These are phyloP conservation scores for Himalopsyche anomala DNA, from an alignment of 2,888 invertebrate species.

Conservation along the genomic window DNA sequence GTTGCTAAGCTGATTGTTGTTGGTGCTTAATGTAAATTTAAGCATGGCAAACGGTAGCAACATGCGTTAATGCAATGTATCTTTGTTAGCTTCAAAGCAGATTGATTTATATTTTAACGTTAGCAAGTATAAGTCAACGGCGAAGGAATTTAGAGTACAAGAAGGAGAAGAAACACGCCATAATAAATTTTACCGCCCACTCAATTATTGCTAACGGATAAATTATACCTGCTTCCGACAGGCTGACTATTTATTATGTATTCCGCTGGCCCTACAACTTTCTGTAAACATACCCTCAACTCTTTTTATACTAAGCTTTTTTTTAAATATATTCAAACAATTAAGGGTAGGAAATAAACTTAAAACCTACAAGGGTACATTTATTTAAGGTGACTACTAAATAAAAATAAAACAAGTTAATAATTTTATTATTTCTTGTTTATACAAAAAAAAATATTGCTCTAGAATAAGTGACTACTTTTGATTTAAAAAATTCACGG, in stretches of 20 bases:
- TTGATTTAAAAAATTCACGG: no score
- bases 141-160: background rate
- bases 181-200: constrained; percentile 14
- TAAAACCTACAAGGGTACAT: no score
- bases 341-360: no score
- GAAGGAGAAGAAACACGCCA: constrained; percentile 19
- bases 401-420: no score
- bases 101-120: constrained; percentile 16
- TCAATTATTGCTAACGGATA: constrained; percentile 30
- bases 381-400: no score
- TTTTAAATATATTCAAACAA: no score
- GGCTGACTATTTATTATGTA: background rate
- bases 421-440: no score
- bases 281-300: background rate
- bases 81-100: constrained; percentile 5
- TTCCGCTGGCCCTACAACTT: background rate
- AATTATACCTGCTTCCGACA: constrained; percentile 31
- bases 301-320: no score
- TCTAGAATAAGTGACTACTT: no score
- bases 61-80: background rate
- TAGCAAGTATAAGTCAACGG: background rate
- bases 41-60: background rate
- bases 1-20: background rate
- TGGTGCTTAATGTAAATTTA: background rate
- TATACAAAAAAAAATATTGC: no score